Base-by-base conservation (phyloP, 2,797 vertebrate genomes). In the Semaprochilodus insignis region DNA sequence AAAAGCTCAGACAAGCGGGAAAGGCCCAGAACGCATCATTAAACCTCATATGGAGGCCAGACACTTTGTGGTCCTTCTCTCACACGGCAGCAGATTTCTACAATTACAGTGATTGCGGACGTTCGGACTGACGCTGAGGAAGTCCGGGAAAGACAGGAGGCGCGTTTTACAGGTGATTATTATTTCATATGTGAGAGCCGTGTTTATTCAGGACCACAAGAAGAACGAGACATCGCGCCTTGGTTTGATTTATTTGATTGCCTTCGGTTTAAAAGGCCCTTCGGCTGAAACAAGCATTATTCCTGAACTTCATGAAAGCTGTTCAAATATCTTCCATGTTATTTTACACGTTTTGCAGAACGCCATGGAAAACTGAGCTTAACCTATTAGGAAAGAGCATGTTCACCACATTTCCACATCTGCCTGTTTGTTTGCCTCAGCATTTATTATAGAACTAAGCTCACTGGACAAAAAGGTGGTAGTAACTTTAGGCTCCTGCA, bases 11-110 rank as follows among this genome's bases (percentile, higher is more conserved):
- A 81, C 62, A 70, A 77, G 77, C 70, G 86, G 85, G 74, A 89
- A 87, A 25, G 77, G 83, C 60, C 76, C 34, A 88, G 81, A 90
- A 90, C 25, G 76, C 75, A 78, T 82, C 81, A 84, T 90, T 90
- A 60, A 85, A 83, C 85, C 86, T 87, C 88, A 90, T 87, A 81
- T 90, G 85, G 86, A 90, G 71, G 54, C 86, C 88, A 91, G 89
- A 88, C 69, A 74, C 66, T 85, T 48, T 80, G 78, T 78, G 78
- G 78, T 77, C 44, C 44, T 54, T 40, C 84, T 63, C 77, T 80
- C 74, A 87, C 75, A 81, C 83, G 85, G 80, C 65, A 69, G 65
- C 81, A 52, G 82, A 82, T 84, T 88, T 57, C 77, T 85, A 85
- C 77, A 87, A 85, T 84, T 80, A 88, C 77, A 54, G 70, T 89